Percentiles rank a stretch among this genome's conserved stretches.
Evolutionary conservation across 1,140 invertebrate species (phyloP).

Genomic region (Harpegnathos saltator): DNA sequence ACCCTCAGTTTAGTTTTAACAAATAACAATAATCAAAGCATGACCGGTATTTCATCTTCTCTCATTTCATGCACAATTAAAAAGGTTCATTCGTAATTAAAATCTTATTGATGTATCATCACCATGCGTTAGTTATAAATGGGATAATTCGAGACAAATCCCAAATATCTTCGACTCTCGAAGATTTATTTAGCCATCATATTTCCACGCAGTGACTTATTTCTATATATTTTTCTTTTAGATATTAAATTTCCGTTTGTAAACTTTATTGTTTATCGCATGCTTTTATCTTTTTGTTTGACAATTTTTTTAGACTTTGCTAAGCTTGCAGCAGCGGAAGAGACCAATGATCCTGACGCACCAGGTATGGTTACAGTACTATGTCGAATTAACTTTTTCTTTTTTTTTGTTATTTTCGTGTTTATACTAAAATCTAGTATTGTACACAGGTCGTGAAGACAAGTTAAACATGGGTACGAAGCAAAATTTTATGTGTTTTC

Average conservation of each 20-base stretch:
- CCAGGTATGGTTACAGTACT: constrained; percentile 78
- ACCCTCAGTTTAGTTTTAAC: constrained; percentile 34
- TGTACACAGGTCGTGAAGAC: constrained; percentile 4
- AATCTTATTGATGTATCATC: constrained; percentile 1
- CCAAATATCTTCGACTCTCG: neutral
- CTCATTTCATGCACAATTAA: neutral
- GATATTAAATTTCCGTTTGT: constrained; percentile 60
- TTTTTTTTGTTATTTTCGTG: constrained; percentile 6
- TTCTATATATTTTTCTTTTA: constrained; percentile 37
- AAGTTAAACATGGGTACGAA: constrained; percentile 31
- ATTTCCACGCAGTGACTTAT: constrained; percentile 20
- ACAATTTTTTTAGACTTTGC: constrained; percentile 85
- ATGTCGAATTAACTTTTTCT: constrained; percentile 3
- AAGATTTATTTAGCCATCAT: constrained; percentile 24
- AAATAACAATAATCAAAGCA: constrained; percentile 41
- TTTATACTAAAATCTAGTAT: constrained; percentile 28
- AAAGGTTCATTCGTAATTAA: constrained; percentile 17
- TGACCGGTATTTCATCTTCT: constrained; percentile 46
- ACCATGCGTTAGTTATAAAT: constrained; percentile 3
- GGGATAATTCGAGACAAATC: constrained; percentile 29
- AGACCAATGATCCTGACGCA: constrained; percentile 78
- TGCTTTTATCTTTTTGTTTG: constrained; percentile 85
- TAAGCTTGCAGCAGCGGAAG: constrained; percentile 84
- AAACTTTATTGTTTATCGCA: constrained; percentile 78
- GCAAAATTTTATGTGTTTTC: neutral